Conservation (phyloP, 2,797 vertebrate genomes). For the Tadarida brasiliensis region DNA sequence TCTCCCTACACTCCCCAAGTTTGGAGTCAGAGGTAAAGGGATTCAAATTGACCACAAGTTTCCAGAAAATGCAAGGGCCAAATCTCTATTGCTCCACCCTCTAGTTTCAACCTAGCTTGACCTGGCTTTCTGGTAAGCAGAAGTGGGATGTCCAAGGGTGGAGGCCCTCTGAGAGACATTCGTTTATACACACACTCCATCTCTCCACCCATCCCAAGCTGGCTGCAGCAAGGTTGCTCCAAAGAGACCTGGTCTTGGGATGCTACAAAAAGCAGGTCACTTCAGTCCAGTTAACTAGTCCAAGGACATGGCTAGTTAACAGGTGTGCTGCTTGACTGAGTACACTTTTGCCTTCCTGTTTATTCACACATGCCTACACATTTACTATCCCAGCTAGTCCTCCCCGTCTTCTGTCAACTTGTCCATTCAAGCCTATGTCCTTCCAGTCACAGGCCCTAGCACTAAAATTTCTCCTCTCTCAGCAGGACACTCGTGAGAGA, state of each 20-base stretch:
- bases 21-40: not conserved
- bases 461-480: not conserved
- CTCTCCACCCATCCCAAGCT: not conserved
- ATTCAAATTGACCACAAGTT: not conserved
- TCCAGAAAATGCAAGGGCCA: slow-evolving; percentile 16
- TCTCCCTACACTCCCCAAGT: not conserved
- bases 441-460: not conserved
- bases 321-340: not conserved
- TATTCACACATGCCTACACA: not conserved
- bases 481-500: not conserved
- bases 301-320: not conserved
- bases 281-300: not conserved
- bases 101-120: not conserved
- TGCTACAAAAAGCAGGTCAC: not conserved
- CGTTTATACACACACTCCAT: not conserved
- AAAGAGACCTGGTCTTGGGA: not conserved
- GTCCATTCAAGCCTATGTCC: not conserved
- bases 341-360: not conserved
- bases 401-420: not conserved
- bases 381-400: not conserved
- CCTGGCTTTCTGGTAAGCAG: not conserved
- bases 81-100: not conserved
- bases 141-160: not conserved
- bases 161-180: not conserved
- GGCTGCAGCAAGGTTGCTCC: not conserved